A percentile compares a stretch with the other conserved stretches of the same genome.
Conservation (phyloP, 2,113 vertebrate genomes). For the Callithrix jacchus region DNA sequence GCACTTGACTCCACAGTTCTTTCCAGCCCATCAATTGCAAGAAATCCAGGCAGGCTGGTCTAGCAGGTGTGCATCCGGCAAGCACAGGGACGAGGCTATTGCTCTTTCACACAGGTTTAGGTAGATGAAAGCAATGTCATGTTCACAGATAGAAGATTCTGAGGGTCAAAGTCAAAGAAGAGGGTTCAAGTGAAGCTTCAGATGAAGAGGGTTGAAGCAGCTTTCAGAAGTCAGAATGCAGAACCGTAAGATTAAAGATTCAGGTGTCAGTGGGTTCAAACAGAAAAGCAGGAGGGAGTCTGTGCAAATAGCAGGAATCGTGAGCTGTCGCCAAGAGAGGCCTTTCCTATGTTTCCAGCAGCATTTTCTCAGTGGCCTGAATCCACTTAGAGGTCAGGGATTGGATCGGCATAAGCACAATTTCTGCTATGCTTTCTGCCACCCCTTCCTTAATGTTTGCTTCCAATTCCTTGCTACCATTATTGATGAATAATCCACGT, state of each 20-base stretch:
- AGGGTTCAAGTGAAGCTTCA: background rate
- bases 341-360: background rate
- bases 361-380: background rate
- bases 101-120: background rate
- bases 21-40: background rate
- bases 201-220: background rate
- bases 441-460: background rate
- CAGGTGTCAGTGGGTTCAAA: background rate
- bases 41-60: background rate
- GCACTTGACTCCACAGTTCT: background rate
- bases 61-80: too few species aligned
- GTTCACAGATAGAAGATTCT: background rate
- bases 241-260: background rate
- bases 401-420: rapidly evolving
- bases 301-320: background rate
- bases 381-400: background rate
- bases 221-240: background rate
- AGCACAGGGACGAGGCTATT: background rate
- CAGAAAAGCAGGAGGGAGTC: background rate
- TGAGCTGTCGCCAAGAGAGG: background rate
- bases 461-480: background rate
- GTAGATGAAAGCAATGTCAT: background rate
- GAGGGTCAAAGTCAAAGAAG: background rate
- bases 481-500: background rate
- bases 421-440: background rate